Evolutionary conservation across 2,797 vertebrate genomes (phyloP).

Genomic region (Gambusia yucatana): DNA sequence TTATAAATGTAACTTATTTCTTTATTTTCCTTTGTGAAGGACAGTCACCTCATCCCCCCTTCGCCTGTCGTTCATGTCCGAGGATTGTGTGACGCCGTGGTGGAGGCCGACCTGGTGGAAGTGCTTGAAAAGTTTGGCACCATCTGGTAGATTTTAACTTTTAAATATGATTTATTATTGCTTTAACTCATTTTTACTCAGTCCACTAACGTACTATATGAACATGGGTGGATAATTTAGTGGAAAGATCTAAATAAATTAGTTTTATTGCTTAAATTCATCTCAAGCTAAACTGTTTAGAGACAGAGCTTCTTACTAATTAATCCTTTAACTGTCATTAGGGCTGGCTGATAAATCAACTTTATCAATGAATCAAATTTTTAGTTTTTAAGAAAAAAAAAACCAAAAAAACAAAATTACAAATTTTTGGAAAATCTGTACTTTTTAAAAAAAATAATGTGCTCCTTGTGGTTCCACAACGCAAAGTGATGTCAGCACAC

Average conservation of each 20-base stretch:
- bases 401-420: too few relatives aligned
- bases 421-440: too few relatives aligned
- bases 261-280: not conserved
- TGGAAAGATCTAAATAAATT: not conserved
- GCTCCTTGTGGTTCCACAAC: too few relatives aligned
- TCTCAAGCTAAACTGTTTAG: not conserved
- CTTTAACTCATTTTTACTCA: not conserved
- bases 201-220: not conserved
- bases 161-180: not conserved
- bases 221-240: not conserved
- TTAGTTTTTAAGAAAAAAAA: too few relatives aligned
- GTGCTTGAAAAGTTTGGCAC: conserved; percentile 91
- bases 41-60: conserved; percentile 86
- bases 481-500: too few relatives aligned
- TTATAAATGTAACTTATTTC: not conserved
- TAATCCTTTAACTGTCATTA: not conserved
- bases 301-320: not conserved
- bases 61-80: conserved; percentile 93
- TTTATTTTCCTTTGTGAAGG: conserved; percentile 23
- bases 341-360: not conserved
- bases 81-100: conserved; percentile 90
- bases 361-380: too few relatives aligned
- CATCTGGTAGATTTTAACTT: conserved; percentile 84
- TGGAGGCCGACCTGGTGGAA: conserved; percentile 94
- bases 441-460: too few relatives aligned